Evolutionary conservation across 2,797 vertebrate genomes (phyloP).

Genomic region (Mus spretus): DNA sequence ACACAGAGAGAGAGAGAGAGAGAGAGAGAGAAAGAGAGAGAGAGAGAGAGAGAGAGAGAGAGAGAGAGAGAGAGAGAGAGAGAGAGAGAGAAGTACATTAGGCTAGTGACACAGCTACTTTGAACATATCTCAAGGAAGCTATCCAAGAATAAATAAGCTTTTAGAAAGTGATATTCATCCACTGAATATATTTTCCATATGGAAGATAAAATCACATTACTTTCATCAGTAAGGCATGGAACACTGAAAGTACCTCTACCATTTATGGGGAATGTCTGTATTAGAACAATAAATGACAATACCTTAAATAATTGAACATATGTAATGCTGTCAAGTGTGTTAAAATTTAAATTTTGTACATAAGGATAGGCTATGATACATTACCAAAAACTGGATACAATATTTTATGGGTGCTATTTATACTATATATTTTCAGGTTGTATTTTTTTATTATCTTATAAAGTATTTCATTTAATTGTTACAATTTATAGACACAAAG

Average conservation of each 20-base stretch:
- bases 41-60: no score
- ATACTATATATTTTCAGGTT: slow-evolving; percentile 23
- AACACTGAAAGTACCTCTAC: background rate
- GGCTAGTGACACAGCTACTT: background rate
- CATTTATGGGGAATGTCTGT: background rate
- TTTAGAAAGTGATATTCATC: background rate
- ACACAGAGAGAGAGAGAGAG: no score
- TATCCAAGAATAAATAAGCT: slow-evolving; percentile 51
- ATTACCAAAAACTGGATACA: background rate
- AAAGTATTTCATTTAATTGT: background rate
- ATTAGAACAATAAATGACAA: background rate
- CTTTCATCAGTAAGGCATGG: background rate
- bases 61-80: no score
- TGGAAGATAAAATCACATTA: slow-evolving; percentile 25
- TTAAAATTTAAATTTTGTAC: background rate
- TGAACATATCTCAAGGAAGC: slow-evolving; percentile 10
- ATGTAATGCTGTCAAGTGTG: background rate
- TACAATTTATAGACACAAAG: background rate
- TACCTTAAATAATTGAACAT: background rate
- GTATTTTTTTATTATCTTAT: background rate
- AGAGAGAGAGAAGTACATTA: background rate
- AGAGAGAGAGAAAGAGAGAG: no score
- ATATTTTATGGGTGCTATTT: background rate
- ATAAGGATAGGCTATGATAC: background rate
- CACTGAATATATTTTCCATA: slow-evolving; percentile 22